Evolutionary conservation across 2,888 invertebrate species (phyloP), one percentile per base, ranked within the genome.

Genomic region (Magallana nippona): DNA sequence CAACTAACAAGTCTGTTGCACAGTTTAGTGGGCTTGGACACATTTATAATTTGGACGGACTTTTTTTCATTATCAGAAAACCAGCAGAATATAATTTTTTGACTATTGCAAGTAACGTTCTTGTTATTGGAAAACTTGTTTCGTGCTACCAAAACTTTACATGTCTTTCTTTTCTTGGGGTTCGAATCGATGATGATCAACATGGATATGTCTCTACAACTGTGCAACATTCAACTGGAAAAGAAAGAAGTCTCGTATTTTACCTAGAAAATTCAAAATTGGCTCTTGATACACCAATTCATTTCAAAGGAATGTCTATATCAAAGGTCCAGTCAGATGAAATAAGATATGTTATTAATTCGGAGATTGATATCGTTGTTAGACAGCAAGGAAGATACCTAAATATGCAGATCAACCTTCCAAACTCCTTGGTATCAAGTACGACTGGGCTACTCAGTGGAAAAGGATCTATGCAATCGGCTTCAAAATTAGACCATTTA

Each of bases 81-180:
- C 86, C 88, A 15, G 90, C 88, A 13, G 89, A 90, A 79, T 84
- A 87, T 78, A 77, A 87, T 32, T 78, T 91, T 15, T 84, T 91
- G 55, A 87, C 88, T 10, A 56, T 91, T 0, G 82, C 86, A 13
- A 84, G 86, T 55, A 86, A 88, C 10, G 27, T 91, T 1, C 80
- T 89, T 17, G 84, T 91, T 11, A 86, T 89, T 83, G 91, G 88
- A 32, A 91, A 90, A 71, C 87, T 89, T 83, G 85, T 91, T 10
- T 86, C 88, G 1, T 91, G 91, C 63, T 87, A 89, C 78, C 87
- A 89, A 78, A 90, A 89, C 81, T 90, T 86, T 83, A 87, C 89
- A 55, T 91, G 91, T 78, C 62, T 88, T 27, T 84, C 89, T 19
- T 88, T 90, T 57, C 78, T 91, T 55, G 88, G 88, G 15, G 84